Percentiles rank a stretch among this genome's conserved stretches.
These are phyloP conservation scores for Silurus aristotelis DNA, from an alignment of 2,797 vertebrate species.

Conservation along the genomic window DNA sequence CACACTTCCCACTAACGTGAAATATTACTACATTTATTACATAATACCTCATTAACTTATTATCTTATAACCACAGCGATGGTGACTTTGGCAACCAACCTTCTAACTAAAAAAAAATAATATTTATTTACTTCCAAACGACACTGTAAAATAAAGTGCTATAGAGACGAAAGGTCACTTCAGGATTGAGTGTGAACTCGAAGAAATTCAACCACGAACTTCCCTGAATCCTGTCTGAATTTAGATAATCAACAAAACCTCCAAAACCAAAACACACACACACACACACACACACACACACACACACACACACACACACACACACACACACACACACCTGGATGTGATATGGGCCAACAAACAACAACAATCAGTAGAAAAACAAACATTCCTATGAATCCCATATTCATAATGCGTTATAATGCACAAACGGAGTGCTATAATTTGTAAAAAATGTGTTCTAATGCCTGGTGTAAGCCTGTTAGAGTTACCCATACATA, in stretches of 20 bases:
- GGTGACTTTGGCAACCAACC: background rate
- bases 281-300: no score
- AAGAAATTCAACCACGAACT: background rate
- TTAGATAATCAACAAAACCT: background rate
- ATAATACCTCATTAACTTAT: background rate
- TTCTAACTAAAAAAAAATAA: background rate
- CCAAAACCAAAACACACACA: background rate
- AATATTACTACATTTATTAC: background rate
- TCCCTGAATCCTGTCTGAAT: background rate
- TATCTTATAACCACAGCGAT: background rate
- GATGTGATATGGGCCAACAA: background rate
- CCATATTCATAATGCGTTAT: background rate
- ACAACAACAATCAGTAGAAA: background rate
- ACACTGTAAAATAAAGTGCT: background rate
- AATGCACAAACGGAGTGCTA: background rate
- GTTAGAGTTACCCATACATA: background rate
- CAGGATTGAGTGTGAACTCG: background rate
- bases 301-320: no score
- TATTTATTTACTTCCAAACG: background rate
- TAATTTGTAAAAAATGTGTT: background rate
- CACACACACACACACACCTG: no score
- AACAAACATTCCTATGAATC: background rate
- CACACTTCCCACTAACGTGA: background rate
- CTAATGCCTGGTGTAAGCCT: background rate
- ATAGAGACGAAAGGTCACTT: background rate